Evolutionary conservation across 2,888 invertebrate genomes (phyloP).

Genomic region (Teleogryllus oceanicus): DNA sequence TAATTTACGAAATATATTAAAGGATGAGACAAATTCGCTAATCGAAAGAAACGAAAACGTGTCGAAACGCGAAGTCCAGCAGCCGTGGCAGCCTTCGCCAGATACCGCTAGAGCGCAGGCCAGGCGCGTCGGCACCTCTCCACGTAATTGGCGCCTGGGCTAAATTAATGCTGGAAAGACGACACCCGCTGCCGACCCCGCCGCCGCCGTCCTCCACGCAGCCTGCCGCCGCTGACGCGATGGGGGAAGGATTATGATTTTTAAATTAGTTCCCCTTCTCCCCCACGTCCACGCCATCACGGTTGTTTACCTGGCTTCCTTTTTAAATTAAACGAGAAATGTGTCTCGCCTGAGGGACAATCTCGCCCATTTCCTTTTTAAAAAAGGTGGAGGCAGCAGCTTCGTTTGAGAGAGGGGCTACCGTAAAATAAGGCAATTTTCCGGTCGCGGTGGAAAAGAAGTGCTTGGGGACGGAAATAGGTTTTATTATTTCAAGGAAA

Average conservation of each 20-base stretch:
- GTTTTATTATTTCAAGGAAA: slow-evolving; percentile 8
- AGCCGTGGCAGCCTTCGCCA: neutral
- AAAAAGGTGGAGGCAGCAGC: neutral
- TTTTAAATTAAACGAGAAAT: slow-evolving; percentile 18
- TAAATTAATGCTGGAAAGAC: slow-evolving; percentile 18
- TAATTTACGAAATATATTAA: too few species aligned
- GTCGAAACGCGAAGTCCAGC: too few species aligned
- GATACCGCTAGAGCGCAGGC: neutral
- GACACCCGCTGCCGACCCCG: neutral
- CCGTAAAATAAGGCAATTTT: slow-evolving; percentile 8
- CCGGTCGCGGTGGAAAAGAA: neutral
- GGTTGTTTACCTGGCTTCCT: slow-evolving; percentile 18
- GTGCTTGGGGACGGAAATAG: neutral
- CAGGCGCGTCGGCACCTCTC: neutral
- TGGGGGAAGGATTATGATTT: neutral
- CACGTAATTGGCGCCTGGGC: neutral
- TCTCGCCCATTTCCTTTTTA: neutral
- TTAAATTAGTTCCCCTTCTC: neutral
- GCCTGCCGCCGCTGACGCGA: neutral
- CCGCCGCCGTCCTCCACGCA: neutral
- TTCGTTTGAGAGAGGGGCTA: neutral
- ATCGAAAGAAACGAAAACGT: too few species aligned
- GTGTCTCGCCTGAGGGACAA: neutral
- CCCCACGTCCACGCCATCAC: neutral
- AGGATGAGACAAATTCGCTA: too few species aligned